Base-by-base conservation (phyloP, 1,140 invertebrate genomes). In the honey bee (Apis mellifera) region DNA sequence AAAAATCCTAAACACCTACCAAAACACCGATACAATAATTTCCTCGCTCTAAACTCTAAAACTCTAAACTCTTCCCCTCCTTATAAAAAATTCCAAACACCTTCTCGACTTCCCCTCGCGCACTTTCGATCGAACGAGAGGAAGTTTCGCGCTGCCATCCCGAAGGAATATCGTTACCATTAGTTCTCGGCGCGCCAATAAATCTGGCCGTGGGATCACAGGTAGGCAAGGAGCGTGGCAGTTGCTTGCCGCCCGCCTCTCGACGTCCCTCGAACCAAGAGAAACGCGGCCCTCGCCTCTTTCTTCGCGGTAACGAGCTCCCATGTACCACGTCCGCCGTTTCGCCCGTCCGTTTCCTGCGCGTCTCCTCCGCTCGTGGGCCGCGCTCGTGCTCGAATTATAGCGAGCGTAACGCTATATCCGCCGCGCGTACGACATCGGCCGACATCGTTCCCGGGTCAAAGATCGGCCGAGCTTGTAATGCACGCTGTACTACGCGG, bases 311-410 rank as follows among this genome's bases (percentile, higher is more conserved):
- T 93, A 93, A 93, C 92, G 92, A 93, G 92, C 91, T 92, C 89
- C 90, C 92, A 90, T 92, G 92, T 93, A 92, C 76, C 89, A 90
- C 89, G 91, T 90, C 91, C 23, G 86, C 91, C 90, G 91, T 91
- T n/a, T 92, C 13, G 15, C 52, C 89, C 87, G 87, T 90, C 87
- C 86, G 84, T 91, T 87, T n/a, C n/a, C n/a, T 83, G 73, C 80
- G 60, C 57, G 70, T 66, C 83, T 55, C 8, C 57, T 72, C 65
- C 68, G 73, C 68, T 57, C 71, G 59, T 70, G 23, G 23, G 50
- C 32, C 59, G 32, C 23, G 66, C 64, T 57, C 84, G 48, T 55
- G 48, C 75, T 84, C 84, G 88, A 89, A 86, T 89, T 89, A 89
- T 89, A 66, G 87, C 84, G 76, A 77, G 32, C 72, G 72, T 70